phyloP scores from a whole-genome alignment of 1,140 invertebrate species.

The Sarcophaga peregrina region DNA sequence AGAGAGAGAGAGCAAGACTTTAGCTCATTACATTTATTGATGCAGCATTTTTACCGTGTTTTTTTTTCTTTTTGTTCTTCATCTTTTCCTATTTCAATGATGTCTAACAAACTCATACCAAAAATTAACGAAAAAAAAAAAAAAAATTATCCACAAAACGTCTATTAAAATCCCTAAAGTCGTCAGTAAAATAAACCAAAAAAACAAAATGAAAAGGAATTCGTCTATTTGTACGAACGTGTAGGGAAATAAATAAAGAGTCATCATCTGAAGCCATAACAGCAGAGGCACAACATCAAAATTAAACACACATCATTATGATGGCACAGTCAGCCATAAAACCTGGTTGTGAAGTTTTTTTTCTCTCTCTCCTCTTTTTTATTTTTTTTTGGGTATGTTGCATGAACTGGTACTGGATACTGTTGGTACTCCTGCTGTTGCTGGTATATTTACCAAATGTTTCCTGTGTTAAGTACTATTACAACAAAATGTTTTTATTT shows the following conservation, averaged over 20 bases:
- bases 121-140: neutral
- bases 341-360: no score
- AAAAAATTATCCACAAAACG: neutral
- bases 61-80: neutral
- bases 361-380: no score
- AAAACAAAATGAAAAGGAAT: neutral
- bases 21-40: conserved; percentile 27
- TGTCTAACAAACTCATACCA: conserved; percentile 5
- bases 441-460: conserved; percentile 2
- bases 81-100: no score
- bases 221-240: neutral
- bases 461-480: conserved; percentile 24
- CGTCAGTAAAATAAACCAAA: neutral
- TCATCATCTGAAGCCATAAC: neutral
- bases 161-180: neutral
- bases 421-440: no score
- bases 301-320: no score
- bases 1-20: neutral
- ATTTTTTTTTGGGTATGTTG: no score
- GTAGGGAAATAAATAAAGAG: neutral
- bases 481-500: neutral
- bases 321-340: no score
- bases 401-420: no score
- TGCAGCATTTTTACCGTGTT: conserved; percentile 14
- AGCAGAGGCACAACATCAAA: neutral